phyloP scores from a whole-genome alignment of 2,888 invertebrate genomes.

The Alviniconcha strummeri region DNA sequence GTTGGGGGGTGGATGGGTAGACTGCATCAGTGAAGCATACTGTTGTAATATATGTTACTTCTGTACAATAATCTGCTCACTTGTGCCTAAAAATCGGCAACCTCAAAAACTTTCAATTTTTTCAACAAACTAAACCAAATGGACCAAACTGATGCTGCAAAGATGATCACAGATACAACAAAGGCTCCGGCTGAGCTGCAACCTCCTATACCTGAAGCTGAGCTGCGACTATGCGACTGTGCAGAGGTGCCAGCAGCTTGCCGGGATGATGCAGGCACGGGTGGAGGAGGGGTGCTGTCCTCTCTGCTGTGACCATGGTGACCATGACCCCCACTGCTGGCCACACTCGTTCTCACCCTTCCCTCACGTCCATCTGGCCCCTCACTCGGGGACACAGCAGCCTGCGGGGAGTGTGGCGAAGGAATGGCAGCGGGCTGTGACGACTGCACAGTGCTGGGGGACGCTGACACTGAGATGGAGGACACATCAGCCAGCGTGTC shows the following conservation, averaged over 20 bases:
- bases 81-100: no score
- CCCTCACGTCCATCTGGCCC: slow-evolving; percentile 18
- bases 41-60: no score
- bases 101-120: no score
- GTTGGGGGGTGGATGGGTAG: no score
- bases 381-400: slow-evolving; percentile 22
- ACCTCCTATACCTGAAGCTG: no score
- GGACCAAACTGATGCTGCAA: no score
- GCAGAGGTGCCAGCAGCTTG: slow-evolving; percentile 5
- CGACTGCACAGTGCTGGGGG: slow-evolving; percentile 13
- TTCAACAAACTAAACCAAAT: no score
- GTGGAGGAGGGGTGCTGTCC: slow-evolving; percentile 9
- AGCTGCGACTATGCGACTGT: neutral
- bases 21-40: no score
- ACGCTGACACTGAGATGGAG: neutral
- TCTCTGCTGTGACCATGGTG: slow-evolving; percentile 19
- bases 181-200: no score
- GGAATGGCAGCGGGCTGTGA: slow-evolving; percentile 1
- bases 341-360: slow-evolving; percentile 19
- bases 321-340: slow-evolving; percentile 22
- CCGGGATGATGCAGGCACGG: neutral
- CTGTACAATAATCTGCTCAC: no score
- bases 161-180: no score
- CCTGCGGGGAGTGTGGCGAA: slow-evolving; percentile 18
- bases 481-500: slow-evolving; percentile 7